Evolutionary conservation across 2,888 invertebrate species (phyloP), one percentile per base, ranked within the genome.

Genomic region (Eurytoma adleriae): DNA sequence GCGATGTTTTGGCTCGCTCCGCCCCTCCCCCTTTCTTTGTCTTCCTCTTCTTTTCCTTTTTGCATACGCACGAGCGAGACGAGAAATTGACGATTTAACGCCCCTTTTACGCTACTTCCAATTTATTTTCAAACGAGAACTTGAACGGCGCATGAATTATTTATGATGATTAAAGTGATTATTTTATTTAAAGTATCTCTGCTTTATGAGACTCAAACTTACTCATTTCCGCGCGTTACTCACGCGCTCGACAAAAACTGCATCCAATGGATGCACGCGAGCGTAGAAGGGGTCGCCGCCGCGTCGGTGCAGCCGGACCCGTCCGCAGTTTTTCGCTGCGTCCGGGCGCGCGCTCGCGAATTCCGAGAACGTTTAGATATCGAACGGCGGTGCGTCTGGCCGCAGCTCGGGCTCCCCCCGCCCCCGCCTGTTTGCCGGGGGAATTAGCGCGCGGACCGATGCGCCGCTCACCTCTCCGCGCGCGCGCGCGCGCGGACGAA

Each of bases 1-100:
- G 64, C 79, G 79, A 79, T 79, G 79, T 79, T 79, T 74, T 73
- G 79, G 73, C 78, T 78, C 71, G 59, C 62, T 40, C 20, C 40
- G 57, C n/a, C 48, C 61, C 20, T 74, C 56, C 30, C 24, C 57
- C 50, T 18, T 24, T 67, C 74, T 75, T 27, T 75, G 59, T 75
- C 50, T 20, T 67, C 24, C 73, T 59, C 54, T 73, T 52, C 57
- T 68, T 14, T 64, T 66, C 13, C 72, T 73, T 78, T 78, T 73
- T 73, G 24, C 56, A 50, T 20, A 50, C 27, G 54, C 48, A 16
- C 18, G 57, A 54, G 40, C 4, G 18, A 24, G 27, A 48, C 13
- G 20, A 18, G 18, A 66, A 66, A 48, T 30, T 48, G 18, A 50
- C 27, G 24, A 5, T 64, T 40, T 54, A n/a, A 54, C 14, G 54